Evolutionary conservation across 2,888 invertebrate species (phyloP).

Genomic region (Drosophila robusta): DNA sequence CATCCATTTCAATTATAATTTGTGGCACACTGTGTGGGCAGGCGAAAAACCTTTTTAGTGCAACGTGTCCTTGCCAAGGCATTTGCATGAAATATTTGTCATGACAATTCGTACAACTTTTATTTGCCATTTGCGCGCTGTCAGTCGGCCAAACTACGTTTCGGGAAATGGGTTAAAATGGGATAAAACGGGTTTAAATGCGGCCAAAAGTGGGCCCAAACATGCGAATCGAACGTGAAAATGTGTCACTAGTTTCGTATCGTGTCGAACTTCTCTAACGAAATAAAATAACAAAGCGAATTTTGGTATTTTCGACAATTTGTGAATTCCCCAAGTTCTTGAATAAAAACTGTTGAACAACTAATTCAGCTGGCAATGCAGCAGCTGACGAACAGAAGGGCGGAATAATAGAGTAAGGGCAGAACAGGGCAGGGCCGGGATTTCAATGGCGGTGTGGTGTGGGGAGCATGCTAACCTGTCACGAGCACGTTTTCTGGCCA

Average conservation of each 20-base stretch:
- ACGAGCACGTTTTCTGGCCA: slow-evolving; percentile 59
- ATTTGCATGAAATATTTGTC: slow-evolving; percentile 67
- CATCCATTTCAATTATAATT: slow-evolving; percentile 76
- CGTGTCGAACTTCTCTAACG: neutral
- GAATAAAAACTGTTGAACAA: slow-evolving; percentile 8
- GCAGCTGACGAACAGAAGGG: slow-evolving; percentile 12
- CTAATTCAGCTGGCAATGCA: slow-evolving; percentile 23
- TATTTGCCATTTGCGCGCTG: slow-evolving; percentile 51
- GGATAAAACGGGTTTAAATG: slow-evolving; percentile 26
- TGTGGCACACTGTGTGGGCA: slow-evolving; percentile 33
- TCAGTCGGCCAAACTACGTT: slow-evolving; percentile 20
- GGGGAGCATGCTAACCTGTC: slow-evolving; percentile 31
- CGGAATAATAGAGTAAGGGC: neutral
- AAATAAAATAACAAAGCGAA: neutral
- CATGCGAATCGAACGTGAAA: slow-evolving; percentile 37
- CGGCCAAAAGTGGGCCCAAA: slow-evolving; percentile 16
- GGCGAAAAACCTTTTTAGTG: slow-evolving; percentile 61
- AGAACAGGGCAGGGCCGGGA: neutral
- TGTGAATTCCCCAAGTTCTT: slow-evolving; percentile 1
- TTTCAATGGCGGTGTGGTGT: neutral
- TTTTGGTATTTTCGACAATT: neutral
- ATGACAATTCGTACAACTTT: slow-evolving; percentile 27
- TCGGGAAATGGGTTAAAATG: slow-evolving; percentile 12
- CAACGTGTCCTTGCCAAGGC: slow-evolving; percentile 62
- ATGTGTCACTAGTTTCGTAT: slow-evolving; percentile 25